Evolutionary conservation across 2,113 vertebrate species (phyloP), one percentile per base, ranked within the genome.

Genomic region (Sylvilagus bachmani): DNA sequence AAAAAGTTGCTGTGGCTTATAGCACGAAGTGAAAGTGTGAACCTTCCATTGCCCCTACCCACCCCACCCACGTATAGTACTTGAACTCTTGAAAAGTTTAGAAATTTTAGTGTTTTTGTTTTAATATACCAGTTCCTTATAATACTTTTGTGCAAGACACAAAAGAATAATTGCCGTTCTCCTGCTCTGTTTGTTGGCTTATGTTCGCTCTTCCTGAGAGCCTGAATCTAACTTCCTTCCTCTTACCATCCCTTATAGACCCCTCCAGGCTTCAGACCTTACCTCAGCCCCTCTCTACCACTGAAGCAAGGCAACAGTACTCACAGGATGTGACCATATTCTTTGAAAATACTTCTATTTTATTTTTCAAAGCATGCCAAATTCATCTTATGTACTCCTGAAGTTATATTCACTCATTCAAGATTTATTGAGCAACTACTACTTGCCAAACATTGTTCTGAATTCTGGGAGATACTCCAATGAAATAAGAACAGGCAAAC

Each of bases 361-460:
- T 86, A 81, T 31, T 87, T 91, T 83, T 53, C 27, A 51, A 93
- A 86, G 38, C 25, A 81, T 93, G 25, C 38, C 71, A 95, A 92
- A 44, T 75, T 84, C n/a, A 77, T 90, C 73, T 85, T 51, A 71
- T n/a, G 38, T 79, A 86, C 31, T 86, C 21, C 73, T 85, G 55
- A 90, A 67, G 38, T 92, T 73, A 73, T 49, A 70, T n/a, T 81
- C 70, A 91, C 21, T 93, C 66, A 80, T 73, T 89, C 58, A 93
- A 86, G 29, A 93, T 89, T 89, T 85, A 82, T 24, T 74, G 36
- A 95, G 70, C 21, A 89, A 3, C 38, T 84, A 69, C 51, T 93
- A 91, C 67, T 88, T 88, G 17, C 44, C 38, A 95, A 80, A 13
- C 88, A 82, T 31, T 78, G 11, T 92, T 93, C 38, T 92, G 51